These are phyloP conservation scores for Schizothorax lantsangensis DNA, from an alignment of 2,797 vertebrate genomes.

Conservation along the genomic window DNA sequence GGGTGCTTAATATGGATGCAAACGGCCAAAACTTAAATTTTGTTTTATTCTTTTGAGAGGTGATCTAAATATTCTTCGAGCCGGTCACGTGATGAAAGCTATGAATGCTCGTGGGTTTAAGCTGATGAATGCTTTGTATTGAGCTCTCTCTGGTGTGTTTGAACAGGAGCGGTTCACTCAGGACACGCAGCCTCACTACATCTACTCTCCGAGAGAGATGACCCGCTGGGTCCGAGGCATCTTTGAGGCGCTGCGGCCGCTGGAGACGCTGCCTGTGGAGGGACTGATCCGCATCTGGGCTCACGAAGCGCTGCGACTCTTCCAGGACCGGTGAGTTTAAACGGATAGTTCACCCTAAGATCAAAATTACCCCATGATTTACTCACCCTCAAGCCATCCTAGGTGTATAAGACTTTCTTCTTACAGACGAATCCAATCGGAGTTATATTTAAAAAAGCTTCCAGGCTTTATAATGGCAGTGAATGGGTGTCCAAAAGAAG, in stretches of 20 bases:
- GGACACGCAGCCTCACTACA: slow-evolving; percentile 98
- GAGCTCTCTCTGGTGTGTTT: not conserved
- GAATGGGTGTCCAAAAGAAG: too few relatives aligned
- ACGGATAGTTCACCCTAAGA: not conserved
- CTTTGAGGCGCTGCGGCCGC: slow-evolving; percentile 93
- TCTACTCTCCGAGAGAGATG: slow-evolving; percentile 99
- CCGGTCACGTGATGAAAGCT: not conserved
- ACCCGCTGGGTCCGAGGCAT: slow-evolving; percentile 99
- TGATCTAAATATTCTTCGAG: not conserved
- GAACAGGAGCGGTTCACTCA: slow-evolving; percentile 96
- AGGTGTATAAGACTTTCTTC: too few relatives aligned
- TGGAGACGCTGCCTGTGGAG: slow-evolving; percentile 96
- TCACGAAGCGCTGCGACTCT: slow-evolving; percentile 96
- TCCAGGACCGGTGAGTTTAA: slow-evolving; percentile 91
- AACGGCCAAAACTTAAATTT: too few relatives aligned
- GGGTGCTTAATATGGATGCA: too few relatives aligned
- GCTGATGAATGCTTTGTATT: not conserved
- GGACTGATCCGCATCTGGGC: slow-evolving; percentile 98
- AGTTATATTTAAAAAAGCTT: too few relatives aligned
- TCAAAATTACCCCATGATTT: not conserved
- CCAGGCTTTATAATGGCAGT: too few relatives aligned
- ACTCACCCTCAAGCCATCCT: not conserved
- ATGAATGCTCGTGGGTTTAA: not conserved
- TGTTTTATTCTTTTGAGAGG: not conserved
- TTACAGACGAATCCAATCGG: too few relatives aligned